These are phyloP conservation scores for Pristionchus pacificus DNA, from an alignment of 1,140 invertebrate genomes.

Conservation along the genomic window DNA sequence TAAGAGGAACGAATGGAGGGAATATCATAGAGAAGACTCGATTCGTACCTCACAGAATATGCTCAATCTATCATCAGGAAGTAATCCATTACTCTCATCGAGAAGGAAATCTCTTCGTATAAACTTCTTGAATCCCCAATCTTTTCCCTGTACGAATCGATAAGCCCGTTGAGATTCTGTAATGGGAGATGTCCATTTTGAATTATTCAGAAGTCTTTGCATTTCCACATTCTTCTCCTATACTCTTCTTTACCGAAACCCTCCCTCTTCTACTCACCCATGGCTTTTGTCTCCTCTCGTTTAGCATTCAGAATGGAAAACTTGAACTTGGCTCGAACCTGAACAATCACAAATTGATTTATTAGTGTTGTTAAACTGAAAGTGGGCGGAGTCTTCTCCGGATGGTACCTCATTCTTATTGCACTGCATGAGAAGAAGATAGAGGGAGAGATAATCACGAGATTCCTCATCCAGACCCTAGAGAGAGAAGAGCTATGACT, in stretches of 20 bases:
- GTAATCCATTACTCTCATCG: slow-evolving; percentile 92
- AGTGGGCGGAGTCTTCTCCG: too few relatives aligned
- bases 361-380: too few relatives aligned
- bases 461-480: slow-evolving; percentile 94
- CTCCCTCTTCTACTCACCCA: slow-evolving; percentile 77
- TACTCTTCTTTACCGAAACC: neutral
- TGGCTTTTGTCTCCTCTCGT: slow-evolving; percentile 98
- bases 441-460: slow-evolving; percentile 97
- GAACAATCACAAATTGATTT: too few relatives aligned
- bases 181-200: slow-evolving; percentile 44
- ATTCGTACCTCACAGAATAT: slow-evolving; percentile 87
- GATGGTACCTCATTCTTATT: slow-evolving; percentile 82
- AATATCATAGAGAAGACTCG: neutral
- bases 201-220: slow-evolving; percentile 1
- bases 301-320: slow-evolving; percentile 99
- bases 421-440: slow-evolving; percentile 94
- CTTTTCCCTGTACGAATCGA: slow-evolving; percentile 97
- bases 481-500: too few relatives aligned
- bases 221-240: neutral
- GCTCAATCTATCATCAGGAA: slow-evolving; percentile 96
- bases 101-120: slow-evolving; percentile 93
- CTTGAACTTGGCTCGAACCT: slow-evolving; percentile 96
- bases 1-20: neutral
- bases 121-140: slow-evolving; percentile 99
- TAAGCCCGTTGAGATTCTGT: slow-evolving; percentile 84